Base-by-base conservation (phyloP, 2,888 invertebrate species). In the Nymphalis urticae region DNA sequence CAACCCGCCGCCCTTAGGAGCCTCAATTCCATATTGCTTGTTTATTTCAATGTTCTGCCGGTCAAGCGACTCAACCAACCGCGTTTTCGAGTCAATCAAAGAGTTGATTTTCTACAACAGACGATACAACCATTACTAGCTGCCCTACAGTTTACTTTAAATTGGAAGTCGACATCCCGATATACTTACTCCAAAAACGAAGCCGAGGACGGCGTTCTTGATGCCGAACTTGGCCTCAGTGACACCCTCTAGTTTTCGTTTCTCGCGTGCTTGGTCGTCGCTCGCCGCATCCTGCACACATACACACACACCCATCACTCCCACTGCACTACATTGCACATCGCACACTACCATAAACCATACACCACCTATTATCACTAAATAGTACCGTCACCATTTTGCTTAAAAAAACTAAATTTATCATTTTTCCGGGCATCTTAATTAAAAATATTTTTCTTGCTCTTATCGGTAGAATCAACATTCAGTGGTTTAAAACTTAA, bases 201-300 rank as follows among this genome's bases (percentile, higher is more conserved):
- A 96, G 85, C 96, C 96, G 81, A 97, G 93, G 75, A 97, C 93
- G 63, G 96, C 96, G 87, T 96, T 96, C 87, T 96, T 96, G 80
- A 96, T 94, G 80, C 96, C 96, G 80, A 95, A 95, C 82, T 94
- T 94, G 77, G 93, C 93, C 80, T 93, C 91, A 73, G 93, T 93
- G 75, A 93, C 88, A 64, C 94, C 93, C 80, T 96, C 96, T 78
- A 96, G 93, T 89, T 96, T 96, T 89, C 96, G 94, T 88, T 97
- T 97, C 84, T 96, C 96, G 75, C 92, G 84, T 70, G 87, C 77
- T 84, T 94, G 94, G 79, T 91, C 94, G 75, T 93, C 93, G 74
- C 85, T 89, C 72, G 73, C 75, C 70, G 86, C 88, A 78, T 92
- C 90, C 90, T 85, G 89, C 84, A 87, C 85, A 89, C 83, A 85